Percentiles rank a stretch among this genome's conserved stretches.
phyloP scores from a whole-genome alignment of 2,113 vertebrate species.

The Corvus hawaiiensis region DNA sequence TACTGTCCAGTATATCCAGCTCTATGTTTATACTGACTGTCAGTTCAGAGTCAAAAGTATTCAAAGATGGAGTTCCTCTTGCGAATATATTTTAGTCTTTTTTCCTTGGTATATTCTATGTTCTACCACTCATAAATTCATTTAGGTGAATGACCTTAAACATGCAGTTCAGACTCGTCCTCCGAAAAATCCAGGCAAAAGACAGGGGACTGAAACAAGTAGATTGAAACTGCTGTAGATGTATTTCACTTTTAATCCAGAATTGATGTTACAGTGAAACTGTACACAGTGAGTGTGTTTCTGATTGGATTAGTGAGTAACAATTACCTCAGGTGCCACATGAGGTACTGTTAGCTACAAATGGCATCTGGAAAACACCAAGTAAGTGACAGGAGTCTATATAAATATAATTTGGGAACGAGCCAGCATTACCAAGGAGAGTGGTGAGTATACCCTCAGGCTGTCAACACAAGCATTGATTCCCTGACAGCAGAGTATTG shows the following conservation, averaged over 20 bases:
- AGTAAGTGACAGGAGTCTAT: slow-evolving; percentile 19
- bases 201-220: background rate
- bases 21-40: background rate
- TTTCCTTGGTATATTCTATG: background rate
- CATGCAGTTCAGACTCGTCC: background rate
- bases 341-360: background rate
- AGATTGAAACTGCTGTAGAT: background rate
- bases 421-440: background rate
- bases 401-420: slow-evolving; percentile 19
- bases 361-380: background rate
- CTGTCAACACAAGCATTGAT: slow-evolving; percentile 22
- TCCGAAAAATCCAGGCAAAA: background rate
- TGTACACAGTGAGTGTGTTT: background rate
- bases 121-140: background rate
- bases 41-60: background rate
- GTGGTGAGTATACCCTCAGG: background rate
- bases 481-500: background rate
- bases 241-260: background rate
- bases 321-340: background rate
- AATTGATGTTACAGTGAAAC: background rate
- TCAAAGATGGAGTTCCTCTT: background rate
- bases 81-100: background rate
- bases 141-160: background rate
- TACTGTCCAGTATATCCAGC: background rate
- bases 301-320: background rate